Evolutionary conservation across 1,140 invertebrate genomes (phyloP), one percentile per base, ranked within the genome.

Genomic region (Drosophila kikkawai): DNA sequence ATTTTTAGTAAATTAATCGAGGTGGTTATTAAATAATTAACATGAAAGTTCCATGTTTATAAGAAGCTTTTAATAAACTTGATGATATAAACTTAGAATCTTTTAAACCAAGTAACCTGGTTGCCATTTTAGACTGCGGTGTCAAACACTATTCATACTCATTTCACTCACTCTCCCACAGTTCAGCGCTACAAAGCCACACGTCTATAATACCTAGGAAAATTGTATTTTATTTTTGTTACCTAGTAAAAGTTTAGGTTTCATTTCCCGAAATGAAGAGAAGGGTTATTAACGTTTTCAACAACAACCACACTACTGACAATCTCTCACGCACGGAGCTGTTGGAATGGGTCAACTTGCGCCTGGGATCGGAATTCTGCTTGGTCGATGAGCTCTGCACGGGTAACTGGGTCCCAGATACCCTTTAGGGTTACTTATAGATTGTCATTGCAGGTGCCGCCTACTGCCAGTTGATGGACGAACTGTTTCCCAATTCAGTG

Each of bases 381-480:
- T 99, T 99, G 95, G 99, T 99, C 84, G 99, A 99, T 94, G 98
- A 99, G 93, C 93, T 99, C 34, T 99, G 98, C 92, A 98, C 98
- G 6, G 50, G 50, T 51, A 51, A 34, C 22, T 15, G 19, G 12
- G 6, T 51, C n/a, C n/a, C 7, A n/a, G 2, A 51, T 13, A 12
- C 6, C 13, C 13, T 3, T 7, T 7, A 19, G 1, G 1, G 11
- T 0, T 7, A 29, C 9, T 51, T 17, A 51, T 17, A 17, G 8
- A 26, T 13, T 13, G 0, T 6, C 11, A 17, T 17, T 19, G 5
- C 26, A 91, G 92, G 92, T 73, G 98, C 98, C 51, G 98, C 98
- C 9, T 99, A 99, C 93, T 99, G 98, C 93, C 98, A 99, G 93
- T 99, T 99, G 92, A 99, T 99, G 98, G 98, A 99, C 93, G 98